These are phyloP conservation scores for Clarias macrocephalus DNA, from an alignment of 2,113 vertebrate species.

Conservation along the genomic window DNA sequence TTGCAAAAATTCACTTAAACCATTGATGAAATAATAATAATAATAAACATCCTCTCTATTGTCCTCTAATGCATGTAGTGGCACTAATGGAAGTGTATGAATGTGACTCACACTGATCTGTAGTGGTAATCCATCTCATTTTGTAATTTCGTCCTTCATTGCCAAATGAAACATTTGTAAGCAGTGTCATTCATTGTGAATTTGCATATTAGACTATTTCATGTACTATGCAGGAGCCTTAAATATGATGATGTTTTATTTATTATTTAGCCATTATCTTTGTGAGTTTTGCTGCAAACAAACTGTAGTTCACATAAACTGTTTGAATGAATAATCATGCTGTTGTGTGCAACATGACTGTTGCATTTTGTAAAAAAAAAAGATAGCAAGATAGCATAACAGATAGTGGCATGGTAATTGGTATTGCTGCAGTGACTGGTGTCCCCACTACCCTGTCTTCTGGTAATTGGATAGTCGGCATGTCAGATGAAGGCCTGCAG, in stretches of 20 bases:
- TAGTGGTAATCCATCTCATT: neutral
- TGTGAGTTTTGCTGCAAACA: no score
- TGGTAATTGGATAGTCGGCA: slow-evolving; percentile 30
- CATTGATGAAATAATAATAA: neutral
- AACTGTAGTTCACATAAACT: neutral
- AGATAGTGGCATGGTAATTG: neutral
- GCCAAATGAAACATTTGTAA: neutral
- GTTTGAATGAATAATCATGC: slow-evolving; percentile 3
- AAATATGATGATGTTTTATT: neutral
- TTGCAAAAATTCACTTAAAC: neutral
- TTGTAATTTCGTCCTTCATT: neutral
- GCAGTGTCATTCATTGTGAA: neutral
- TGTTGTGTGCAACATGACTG: neutral
- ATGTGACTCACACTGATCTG: neutral
- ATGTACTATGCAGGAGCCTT: neutral
- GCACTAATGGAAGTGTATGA: neutral
- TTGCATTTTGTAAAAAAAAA: slow-evolving; percentile 15
- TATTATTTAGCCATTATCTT: neutral
- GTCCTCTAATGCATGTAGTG: neutral
- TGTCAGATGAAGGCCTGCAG: slow-evolving; percentile 20
- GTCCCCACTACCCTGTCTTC: neutral
- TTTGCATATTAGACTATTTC: neutral
- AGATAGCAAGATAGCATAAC: neutral
- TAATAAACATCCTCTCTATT: no score
- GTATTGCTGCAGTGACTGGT: neutral